phyloP scores from a whole-genome alignment of 2,113 vertebrate species.

The Tachycineta bicolor region DNA sequence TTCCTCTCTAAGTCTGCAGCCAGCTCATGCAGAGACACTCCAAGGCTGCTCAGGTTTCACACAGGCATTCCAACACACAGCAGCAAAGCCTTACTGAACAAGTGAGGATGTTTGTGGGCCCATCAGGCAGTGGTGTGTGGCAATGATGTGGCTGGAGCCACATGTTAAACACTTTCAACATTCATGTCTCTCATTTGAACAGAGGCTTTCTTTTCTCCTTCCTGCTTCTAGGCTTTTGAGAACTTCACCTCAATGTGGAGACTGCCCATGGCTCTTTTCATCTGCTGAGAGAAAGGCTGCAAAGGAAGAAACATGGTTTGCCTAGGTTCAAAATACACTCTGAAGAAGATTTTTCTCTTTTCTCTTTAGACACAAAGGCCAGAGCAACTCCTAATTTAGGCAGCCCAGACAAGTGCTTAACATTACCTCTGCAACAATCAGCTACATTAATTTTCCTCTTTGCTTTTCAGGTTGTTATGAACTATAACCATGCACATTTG shows the following conservation, averaged over 20 bases:
- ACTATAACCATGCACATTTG: not conserved
- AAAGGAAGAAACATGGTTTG: rapidly evolving
- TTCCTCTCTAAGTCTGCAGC: not conserved
- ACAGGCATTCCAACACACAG: not conserved
- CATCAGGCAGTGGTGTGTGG: not conserved
- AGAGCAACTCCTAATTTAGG: not conserved
- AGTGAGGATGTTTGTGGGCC: not conserved
- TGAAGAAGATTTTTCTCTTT: not conserved
- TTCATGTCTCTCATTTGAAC: not conserved
- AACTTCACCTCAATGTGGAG: not conserved
- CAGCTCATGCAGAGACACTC: not conserved
- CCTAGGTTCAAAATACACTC: not conserved
- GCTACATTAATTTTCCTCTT: not conserved
- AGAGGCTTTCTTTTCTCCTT: not conserved
- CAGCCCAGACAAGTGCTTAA: not conserved
- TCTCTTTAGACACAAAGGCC: not conserved
- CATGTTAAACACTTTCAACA: not conserved
- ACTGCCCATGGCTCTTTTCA: rapidly evolving
- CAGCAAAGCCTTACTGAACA: not conserved
- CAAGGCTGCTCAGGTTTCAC: not conserved
- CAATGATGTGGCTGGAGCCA: not conserved
- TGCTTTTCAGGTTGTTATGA: not conserved
- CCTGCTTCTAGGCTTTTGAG: not conserved
- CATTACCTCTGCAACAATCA: not conserved
- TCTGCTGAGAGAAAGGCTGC: not conserved